phyloP scores from a whole-genome alignment of 2,797 vertebrate species.

The Sebastes alutus region DNA sequence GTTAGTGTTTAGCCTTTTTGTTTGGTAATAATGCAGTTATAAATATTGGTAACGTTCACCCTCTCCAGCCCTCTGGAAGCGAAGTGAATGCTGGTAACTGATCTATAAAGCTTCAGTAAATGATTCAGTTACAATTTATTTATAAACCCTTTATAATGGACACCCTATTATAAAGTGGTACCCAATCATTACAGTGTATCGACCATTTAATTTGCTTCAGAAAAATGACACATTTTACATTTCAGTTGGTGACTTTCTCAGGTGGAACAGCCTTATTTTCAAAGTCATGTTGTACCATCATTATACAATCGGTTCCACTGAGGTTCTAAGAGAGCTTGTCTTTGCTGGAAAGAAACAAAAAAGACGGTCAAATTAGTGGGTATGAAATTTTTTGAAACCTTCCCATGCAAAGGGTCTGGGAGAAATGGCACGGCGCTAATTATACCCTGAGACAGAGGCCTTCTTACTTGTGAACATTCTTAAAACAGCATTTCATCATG shows the following conservation, averaged over 20 bases:
- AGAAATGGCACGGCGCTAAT: conserved; percentile 62
- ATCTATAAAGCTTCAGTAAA: background rate
- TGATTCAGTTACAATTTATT: background rate
- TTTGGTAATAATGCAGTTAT: background rate
- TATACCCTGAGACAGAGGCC: conserved; percentile 58
- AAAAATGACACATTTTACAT: background rate
- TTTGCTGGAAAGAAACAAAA: conserved; percentile 4
- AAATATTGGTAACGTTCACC: background rate
- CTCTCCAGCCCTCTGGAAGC: background rate
- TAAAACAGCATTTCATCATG: conserved; percentile 75
- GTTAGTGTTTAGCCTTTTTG: background rate
- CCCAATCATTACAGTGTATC: background rate
- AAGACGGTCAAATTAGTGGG: conserved; percentile 61
- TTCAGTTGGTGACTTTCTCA: conserved; percentile 8
- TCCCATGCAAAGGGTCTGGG: conserved; percentile 37
- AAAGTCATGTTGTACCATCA: conserved; percentile 22
- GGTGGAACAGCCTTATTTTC: conserved; percentile 30
- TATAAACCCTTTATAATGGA: background rate
- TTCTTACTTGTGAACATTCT: conserved; percentile 61
- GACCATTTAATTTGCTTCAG: conserved; percentile 1
- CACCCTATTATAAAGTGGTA: background rate
- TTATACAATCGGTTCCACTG: conserved; percentile 25
- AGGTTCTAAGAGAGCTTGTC: conserved; percentile 24
- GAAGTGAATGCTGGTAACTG: background rate
- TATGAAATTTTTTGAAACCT: conserved; percentile 50